Percentiles rank a stretch among this genome's conserved stretches.
phyloP scores from a whole-genome alignment of 2,888 invertebrate species.

The Portevinia maculata region DNA sequence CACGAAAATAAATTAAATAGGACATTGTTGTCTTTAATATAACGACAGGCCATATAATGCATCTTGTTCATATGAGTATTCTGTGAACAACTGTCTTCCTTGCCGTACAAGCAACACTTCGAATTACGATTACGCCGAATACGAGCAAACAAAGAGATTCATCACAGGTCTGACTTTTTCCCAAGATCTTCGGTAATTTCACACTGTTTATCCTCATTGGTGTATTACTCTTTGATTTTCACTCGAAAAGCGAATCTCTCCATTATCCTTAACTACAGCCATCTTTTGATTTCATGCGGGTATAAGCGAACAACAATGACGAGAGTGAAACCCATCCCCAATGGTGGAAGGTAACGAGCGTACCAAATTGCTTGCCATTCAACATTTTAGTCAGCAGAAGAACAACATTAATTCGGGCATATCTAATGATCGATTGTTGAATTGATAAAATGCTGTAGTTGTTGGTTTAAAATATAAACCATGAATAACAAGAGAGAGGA shows the following conservation, averaged over 20 bases:
- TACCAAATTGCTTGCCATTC: conserved; percentile 70
- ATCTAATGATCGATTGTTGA: conserved; percentile 73
- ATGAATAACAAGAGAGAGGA: background rate
- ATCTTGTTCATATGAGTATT: no score
- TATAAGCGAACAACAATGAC: background rate
- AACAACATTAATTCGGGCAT: conserved; percentile 72
- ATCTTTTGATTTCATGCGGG: conserved; percentile 39
- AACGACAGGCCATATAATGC: no score
- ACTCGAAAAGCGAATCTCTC: conserved; percentile 35
- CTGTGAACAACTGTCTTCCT: background rate
- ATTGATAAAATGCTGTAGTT: conserved; percentile 70
- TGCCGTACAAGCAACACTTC: background rate
- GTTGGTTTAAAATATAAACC: conserved; percentile 30
- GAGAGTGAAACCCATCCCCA: conserved; percentile 12
- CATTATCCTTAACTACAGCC: conserved; percentile 17
- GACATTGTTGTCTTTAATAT: no score
- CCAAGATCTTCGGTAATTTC: conserved; percentile 70
- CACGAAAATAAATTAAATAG: no score
- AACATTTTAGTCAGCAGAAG: conserved; percentile 66
- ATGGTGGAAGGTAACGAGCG: conserved; percentile 64
- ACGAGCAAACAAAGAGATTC: conserved; percentile 30
- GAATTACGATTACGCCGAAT: conserved; percentile 6
- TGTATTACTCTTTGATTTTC: conserved; percentile 55
- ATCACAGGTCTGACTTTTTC: conserved; percentile 61
- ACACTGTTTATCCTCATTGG: conserved; percentile 59